Evolutionary conservation across 2,113 vertebrate species (phyloP).

Genomic region (Turnix velox): DNA sequence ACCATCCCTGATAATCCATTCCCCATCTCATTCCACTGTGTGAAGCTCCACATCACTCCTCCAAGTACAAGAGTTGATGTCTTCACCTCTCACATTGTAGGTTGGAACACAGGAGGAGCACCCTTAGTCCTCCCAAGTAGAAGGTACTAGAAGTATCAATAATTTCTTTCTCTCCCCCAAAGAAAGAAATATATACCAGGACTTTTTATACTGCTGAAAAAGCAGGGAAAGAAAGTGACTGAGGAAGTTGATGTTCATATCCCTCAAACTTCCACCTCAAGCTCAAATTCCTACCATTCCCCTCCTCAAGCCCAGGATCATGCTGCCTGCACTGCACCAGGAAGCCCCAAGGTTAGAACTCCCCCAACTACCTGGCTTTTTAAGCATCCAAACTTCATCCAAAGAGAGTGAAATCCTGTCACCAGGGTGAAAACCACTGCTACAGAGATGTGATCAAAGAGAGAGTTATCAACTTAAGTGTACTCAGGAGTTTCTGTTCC

Average conservation of each 20-base stretch:
- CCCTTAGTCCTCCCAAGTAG: background rate
- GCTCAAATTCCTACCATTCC: accelerated
- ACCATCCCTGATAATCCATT: background rate
- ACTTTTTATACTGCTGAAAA: no score
- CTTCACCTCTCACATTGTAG: background rate
- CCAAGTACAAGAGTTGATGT: background rate
- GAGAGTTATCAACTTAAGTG: conserved; percentile 52
- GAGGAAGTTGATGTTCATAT: no score
- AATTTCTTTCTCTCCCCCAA: background rate
- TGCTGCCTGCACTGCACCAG: background rate
- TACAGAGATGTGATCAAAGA: conserved; percentile 60
- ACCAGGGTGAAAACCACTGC: conserved; percentile 62
- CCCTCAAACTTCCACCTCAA: background rate
- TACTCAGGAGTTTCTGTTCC: conserved; percentile 53
- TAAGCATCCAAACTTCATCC: conserved; percentile 23
- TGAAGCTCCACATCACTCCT: accelerated
- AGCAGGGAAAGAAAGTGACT: no score
- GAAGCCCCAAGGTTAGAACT: background rate
- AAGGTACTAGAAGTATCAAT: background rate
- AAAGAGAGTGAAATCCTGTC: conserved; percentile 20
- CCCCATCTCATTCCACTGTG: accelerated
- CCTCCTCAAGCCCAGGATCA: background rate
- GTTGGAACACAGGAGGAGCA: background rate
- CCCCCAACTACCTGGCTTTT: background rate
- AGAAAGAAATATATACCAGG: background rate